Evolutionary conservation across 2,113 vertebrate species (phyloP).

Genomic region (Glareola pratincola): DNA sequence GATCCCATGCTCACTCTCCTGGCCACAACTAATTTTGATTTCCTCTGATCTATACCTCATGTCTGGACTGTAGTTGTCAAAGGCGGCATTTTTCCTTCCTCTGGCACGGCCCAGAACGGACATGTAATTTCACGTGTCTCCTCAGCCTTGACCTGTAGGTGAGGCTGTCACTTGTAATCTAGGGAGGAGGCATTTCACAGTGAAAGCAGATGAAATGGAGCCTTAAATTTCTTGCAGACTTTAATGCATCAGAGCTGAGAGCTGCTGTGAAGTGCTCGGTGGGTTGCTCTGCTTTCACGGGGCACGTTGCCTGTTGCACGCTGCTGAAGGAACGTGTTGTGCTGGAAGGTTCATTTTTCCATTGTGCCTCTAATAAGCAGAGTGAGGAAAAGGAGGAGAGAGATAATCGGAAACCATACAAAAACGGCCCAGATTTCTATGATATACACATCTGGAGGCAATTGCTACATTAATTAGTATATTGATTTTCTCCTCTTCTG

Average conservation of each 20-base stretch:
- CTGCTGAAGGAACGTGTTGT: not conserved
- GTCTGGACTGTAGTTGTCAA: not conserved
- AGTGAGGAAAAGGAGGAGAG: not conserved
- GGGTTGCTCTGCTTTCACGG: not conserved
- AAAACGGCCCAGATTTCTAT: not conserved
- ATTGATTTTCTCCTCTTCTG: not conserved
- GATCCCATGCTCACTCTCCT: not conserved
- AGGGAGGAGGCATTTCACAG: not conserved
- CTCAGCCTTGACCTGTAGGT: not conserved
- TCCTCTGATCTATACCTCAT: not conserved
- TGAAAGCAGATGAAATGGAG: conserved; percentile 2
- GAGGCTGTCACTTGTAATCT: not conserved
- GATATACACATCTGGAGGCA: not conserved
- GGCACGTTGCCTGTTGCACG: accelerated
- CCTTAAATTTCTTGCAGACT: conserved; percentile 9
- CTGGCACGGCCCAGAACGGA: not conserved
- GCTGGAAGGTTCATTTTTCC: not conserved
- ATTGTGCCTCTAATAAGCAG: not conserved
- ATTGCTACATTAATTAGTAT: not conserved
- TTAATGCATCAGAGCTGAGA: not conserved
- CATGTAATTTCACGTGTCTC: not conserved
- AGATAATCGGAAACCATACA: not conserved
- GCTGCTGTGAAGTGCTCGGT: accelerated
- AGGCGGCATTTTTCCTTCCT: not conserved
- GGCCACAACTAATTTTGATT: not conserved